Evolutionary conservation across 1,140 invertebrate genomes (phyloP), one percentile per base, ranked within the genome.

Genomic region (Hylaeus anthracinus): DNA sequence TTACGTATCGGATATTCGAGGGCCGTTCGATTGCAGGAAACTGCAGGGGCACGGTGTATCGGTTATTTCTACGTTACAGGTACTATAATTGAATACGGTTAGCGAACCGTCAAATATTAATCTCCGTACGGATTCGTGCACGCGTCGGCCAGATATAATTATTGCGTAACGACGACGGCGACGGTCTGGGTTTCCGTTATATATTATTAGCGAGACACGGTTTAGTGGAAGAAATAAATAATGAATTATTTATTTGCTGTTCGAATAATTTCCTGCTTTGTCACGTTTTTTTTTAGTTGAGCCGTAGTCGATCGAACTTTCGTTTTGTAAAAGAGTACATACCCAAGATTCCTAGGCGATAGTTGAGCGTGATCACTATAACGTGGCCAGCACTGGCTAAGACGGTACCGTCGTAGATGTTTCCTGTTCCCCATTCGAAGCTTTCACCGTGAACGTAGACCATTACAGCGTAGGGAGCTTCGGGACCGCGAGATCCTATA

Each of bases 351-450:
- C 97, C 97, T 79, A 98, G 95, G 79, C 98, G 95, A 94, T 98
- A 98, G 94, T 98, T 98, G 86, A 98, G 93, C 51, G 97, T 98
- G 88, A 98, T 95, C 88, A 98, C 97, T 88, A 98, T 97, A 81
- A 98, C 96, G 91, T 98, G 96, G 73, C 97, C 97, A 89, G 96
- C 96, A 85, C 97, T 97, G 45, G 97, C 97, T 45, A 98, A 94
- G n/a, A 97, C 96, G 83, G 96, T 96, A 75, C 97, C 97, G 91
- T 98, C 97, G 91, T 98, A 97, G 65, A 96, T 95, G 94, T 97
- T 97, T 74, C 97, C 97, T 8, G 96, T 96, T 86, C 97, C 97
- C 95, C 96, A 97, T 91, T 97, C 96, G 94, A 96, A 97, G 82
- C 96, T 97, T 89, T 97, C 96, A 60, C 97, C 97, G 92, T 98